phyloP scores from a whole-genome alignment of 2,888 invertebrate genomes.

The Pandemis heparana region DNA sequence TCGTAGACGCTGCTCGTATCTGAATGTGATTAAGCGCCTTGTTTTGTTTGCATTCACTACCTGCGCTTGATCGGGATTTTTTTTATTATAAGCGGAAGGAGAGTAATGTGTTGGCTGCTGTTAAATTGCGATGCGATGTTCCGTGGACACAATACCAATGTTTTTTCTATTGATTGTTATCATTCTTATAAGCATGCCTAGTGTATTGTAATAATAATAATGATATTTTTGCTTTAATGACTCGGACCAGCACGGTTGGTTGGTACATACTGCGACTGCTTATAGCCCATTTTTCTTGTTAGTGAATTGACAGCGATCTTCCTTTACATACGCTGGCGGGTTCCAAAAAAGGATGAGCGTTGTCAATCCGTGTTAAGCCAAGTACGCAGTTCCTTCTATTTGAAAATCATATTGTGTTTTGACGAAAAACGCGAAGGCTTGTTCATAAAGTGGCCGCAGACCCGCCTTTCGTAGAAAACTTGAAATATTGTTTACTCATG shows the following conservation, averaged over 20 bases:
- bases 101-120: too few relatives aligned
- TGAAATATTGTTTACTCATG: not conserved
- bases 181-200: too few relatives aligned
- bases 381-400: not conserved
- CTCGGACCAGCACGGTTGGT: not conserved
- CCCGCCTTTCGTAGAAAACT: too few relatives aligned
- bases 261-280: not conserved
- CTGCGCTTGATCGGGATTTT: too few relatives aligned
- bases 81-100: too few relatives aligned
- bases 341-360: not conserved
- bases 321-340: not conserved
- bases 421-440: not conserved
- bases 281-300: not conserved
- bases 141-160: too few relatives aligned
- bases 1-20: not conserved
- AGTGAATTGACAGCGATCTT: not conserved
- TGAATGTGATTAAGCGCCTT: not conserved
- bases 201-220: too few relatives aligned
- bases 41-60: not conserved
- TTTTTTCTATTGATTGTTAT: too few relatives aligned
- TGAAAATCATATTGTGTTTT: not conserved
- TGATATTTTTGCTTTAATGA: not conserved
- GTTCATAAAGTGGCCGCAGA: too few relatives aligned
- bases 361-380: not conserved
- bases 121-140: too few relatives aligned